Evolutionary conservation across 2,888 invertebrate species (phyloP).

Genomic region (Endomychus coccineus): DNA sequence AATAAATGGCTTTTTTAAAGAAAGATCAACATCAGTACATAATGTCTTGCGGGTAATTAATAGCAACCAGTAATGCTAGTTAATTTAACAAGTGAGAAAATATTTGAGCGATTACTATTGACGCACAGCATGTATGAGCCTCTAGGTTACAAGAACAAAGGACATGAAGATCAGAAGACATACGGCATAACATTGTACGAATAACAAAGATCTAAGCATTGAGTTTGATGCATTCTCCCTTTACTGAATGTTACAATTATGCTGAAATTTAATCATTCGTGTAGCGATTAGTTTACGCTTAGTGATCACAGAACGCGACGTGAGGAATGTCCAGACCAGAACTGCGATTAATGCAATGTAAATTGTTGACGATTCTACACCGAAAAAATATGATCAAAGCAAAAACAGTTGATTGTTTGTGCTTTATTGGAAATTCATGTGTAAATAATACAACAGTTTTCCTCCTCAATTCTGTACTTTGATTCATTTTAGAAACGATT

Average conservation of each 20-base stretch:
- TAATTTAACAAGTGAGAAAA: too few relatives aligned
- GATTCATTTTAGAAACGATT: too few relatives aligned
- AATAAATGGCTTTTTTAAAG: too few relatives aligned
- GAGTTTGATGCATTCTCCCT: slow-evolving; percentile 32
- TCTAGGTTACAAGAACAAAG: slow-evolving; percentile 18
- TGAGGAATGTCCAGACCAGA: slow-evolving; percentile 44
- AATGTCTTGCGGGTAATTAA: too few relatives aligned
- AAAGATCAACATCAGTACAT: too few relatives aligned
- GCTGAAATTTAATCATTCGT: slow-evolving; percentile 47
- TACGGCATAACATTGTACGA: slow-evolving; percentile 31
- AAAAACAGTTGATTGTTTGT: slow-evolving; percentile 36
- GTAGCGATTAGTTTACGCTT: slow-evolving; percentile 44
- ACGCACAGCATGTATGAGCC: slow-evolving; percentile 12
- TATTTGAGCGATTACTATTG: too few relatives aligned
- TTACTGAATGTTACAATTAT: slow-evolving; percentile 43
- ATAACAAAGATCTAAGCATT: slow-evolving; percentile 37
- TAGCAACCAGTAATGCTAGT: too few relatives aligned
- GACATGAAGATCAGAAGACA: slow-evolving; percentile 24
- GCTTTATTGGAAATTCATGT: slow-evolving; percentile 33
- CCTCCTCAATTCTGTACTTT: too few relatives aligned
- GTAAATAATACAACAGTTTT: too few relatives aligned
- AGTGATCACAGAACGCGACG: slow-evolving; percentile 44
- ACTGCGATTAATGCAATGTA: slow-evolving; percentile 42
- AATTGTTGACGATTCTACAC: slow-evolving; percentile 43
- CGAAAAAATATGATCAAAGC: slow-evolving; percentile 35